phyloP scores from a whole-genome alignment of 2,888 invertebrate genomes.

The Nymphalis polychloros region DNA sequence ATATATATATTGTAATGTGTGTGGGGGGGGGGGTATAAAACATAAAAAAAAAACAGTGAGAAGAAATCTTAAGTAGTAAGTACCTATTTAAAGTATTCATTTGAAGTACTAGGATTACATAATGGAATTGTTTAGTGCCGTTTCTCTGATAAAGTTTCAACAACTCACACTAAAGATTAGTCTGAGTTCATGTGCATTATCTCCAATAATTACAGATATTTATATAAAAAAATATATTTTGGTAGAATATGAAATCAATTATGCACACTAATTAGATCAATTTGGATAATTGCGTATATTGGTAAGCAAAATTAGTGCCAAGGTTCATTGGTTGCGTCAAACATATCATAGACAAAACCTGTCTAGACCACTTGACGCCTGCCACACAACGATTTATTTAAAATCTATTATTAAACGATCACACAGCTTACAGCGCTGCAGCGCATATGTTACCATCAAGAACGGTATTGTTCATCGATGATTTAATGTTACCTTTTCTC shows the following conservation, averaged over 20 bases:
- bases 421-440: conserved; percentile 31
- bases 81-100: too few relatives aligned
- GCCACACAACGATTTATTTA: conserved; percentile 38
- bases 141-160: too few relatives aligned
- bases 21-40: too few relatives aligned
- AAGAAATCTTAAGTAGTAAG: too few relatives aligned
- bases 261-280: neutral
- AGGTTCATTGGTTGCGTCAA: conserved; percentile 58
- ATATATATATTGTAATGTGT: too few relatives aligned
- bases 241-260: neutral
- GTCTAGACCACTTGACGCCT: conserved; percentile 62
- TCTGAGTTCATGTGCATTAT: too few relatives aligned
- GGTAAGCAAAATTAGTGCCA: conserved; percentile 53
- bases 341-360: conserved; percentile 41
- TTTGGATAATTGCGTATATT: conserved; percentile 37
- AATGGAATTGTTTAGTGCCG: too few relatives aligned
- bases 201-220: too few relatives aligned
- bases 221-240: too few relatives aligned
- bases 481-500: conserved; percentile 4
- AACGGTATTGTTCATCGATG: neutral
- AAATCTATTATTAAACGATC: conserved; percentile 40
- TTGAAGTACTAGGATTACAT: too few relatives aligned
- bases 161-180: too few relatives aligned
- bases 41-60: too few relatives aligned
- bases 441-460: conserved; percentile 23